Evolutionary conservation across 2,797 vertebrate genomes (phyloP).

Genomic region (Chiloscyllium punctatum): DNA sequence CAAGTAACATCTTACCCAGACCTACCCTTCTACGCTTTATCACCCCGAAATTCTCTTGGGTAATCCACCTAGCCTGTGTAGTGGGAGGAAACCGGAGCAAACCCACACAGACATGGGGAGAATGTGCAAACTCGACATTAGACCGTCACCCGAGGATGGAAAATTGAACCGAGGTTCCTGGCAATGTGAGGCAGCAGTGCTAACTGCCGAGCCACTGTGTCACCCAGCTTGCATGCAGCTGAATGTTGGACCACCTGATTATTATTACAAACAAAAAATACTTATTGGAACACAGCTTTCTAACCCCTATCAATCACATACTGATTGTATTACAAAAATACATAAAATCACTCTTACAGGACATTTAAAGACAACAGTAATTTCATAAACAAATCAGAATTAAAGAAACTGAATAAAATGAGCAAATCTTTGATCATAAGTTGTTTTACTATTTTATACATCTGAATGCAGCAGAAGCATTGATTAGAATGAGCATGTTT

Average conservation of each 20-base stretch:
- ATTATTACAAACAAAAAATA: neutral
- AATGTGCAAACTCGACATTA: no score
- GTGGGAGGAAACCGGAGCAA: no score
- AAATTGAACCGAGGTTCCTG: no score
- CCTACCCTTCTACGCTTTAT: no score
- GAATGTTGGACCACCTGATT: neutral
- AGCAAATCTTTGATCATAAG: neutral
- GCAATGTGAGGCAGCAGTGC: no score
- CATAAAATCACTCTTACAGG: neutral
- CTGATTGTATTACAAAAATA: neutral
- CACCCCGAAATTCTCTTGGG: no score
- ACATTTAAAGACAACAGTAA: neutral
- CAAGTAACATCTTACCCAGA: no score
- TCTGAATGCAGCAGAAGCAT: neutral
- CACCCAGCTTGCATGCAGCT: no score
- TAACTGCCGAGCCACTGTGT: no score
- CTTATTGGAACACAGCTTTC: neutral
- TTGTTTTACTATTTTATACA: neutral
- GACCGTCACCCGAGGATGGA: no score
- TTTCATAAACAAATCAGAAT: neutral
- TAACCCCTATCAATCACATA: neutral
- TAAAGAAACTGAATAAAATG: neutral
- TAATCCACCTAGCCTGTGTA: no score
- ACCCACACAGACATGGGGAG: no score
- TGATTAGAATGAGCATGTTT: neutral